Percentiles rank a stretch among this genome's conserved stretches.
phyloP scores from a whole-genome alignment of 2,797 vertebrate species.

The Sphenopsis melanotis region DNA sequence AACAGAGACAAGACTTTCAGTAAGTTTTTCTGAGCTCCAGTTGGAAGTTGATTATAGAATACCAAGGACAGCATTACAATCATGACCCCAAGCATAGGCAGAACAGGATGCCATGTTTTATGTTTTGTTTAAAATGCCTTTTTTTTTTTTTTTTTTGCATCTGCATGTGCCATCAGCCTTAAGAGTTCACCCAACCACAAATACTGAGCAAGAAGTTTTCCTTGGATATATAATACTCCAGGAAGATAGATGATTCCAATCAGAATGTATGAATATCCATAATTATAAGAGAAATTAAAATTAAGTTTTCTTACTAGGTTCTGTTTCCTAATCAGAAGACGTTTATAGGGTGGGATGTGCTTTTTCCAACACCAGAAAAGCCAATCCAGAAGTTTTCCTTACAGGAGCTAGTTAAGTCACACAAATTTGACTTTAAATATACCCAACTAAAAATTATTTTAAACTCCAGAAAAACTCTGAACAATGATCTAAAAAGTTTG shows the following conservation, averaged over 20 bases:
- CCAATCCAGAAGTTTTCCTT: constrained; percentile 9
- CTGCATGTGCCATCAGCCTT: constrained; percentile 54
- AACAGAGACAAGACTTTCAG: constrained; percentile 78
- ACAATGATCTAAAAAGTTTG: not conserved
- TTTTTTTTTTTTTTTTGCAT: not conserved
- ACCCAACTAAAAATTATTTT: not conserved
- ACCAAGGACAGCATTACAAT: constrained; percentile 71
- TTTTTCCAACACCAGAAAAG: not conserved
- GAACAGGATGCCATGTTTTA: constrained; percentile 64
- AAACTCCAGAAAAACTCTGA: not conserved
- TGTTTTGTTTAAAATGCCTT: constrained; percentile 34
- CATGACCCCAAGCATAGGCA: constrained; percentile 63
- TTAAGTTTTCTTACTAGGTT: constrained; percentile 16
- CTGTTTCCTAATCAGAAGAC: not conserved
- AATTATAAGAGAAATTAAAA: constrained; percentile 25
- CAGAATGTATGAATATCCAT: constrained; percentile 9
- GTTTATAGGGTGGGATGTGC: not conserved
- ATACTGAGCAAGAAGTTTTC: constrained; percentile 2
- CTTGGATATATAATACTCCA: not conserved
- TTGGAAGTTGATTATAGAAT: constrained; percentile 68
- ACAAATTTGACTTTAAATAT: constrained; percentile 23
- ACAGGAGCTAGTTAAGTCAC: not conserved
- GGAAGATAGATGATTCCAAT: not conserved
- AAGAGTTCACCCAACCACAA: constrained; percentile 45
- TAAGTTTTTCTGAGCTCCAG: constrained; percentile 77